These are phyloP conservation scores for Phalera bucephala DNA, from an alignment of 2,888 invertebrate genomes.

Conservation along the genomic window DNA sequence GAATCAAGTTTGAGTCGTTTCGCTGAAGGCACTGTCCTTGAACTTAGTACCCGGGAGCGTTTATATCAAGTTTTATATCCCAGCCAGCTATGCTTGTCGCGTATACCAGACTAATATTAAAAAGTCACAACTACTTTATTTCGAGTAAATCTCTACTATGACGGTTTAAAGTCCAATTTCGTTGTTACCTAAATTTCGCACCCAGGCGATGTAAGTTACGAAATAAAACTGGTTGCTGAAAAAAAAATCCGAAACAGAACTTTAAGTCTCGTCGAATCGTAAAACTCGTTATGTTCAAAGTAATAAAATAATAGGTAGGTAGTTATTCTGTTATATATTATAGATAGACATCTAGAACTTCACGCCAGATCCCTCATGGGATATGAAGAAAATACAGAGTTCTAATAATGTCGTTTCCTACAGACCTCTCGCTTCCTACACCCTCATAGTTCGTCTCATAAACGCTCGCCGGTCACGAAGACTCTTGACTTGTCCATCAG, in stretches of 20 bases:
- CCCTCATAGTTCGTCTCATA: too few relatives aligned
- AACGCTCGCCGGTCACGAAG: too few relatives aligned
- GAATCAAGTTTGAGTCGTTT: constrained; percentile 4
- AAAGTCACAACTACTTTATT: constrained; percentile 2
- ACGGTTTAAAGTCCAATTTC: constrained; percentile 2
- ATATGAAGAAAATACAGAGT: too few relatives aligned
- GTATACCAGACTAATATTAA: constrained; percentile 1
- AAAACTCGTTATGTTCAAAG: background rate
- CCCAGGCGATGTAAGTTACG: constrained; percentile 6
- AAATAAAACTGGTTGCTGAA: constrained; percentile 25
- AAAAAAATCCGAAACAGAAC: constrained; percentile 18
- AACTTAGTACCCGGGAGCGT: constrained; percentile 40
- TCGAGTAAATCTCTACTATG: background rate
- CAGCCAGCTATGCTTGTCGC: constrained; percentile 14
- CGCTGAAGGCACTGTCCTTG: constrained; percentile 32
- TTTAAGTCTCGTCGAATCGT: background rate
- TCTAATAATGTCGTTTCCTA: too few relatives aligned
- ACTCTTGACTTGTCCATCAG: too few relatives aligned
- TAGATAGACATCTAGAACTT: too few relatives aligned
- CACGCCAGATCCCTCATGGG: too few relatives aligned
- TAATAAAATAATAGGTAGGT: too few relatives aligned
- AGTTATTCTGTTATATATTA: too few relatives aligned
- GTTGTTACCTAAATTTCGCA: background rate
- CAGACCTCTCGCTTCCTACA: too few relatives aligned
- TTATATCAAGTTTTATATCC: constrained; percentile 39